Conservation (phyloP, 1,140 invertebrate genomes). For the Dolichoris vasculosae region DNA sequence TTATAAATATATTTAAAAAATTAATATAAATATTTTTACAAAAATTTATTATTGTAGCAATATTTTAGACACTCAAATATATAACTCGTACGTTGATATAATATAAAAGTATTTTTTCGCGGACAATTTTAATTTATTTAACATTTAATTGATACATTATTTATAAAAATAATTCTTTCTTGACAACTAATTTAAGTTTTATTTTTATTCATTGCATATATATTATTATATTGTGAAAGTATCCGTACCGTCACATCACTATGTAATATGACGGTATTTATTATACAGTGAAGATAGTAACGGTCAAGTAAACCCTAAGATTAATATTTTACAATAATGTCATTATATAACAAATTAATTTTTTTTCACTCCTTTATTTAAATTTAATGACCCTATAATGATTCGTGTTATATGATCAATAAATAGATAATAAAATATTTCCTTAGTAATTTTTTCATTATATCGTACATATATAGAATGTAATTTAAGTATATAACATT, state of each 20-base stretch:
- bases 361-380: too few relatives aligned
- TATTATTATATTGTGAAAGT: neutral
- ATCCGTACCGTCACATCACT: neutral
- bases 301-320: neutral
- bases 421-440: neutral
- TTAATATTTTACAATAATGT: neutral
- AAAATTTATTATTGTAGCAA: too few relatives aligned
- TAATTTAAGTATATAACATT: neutral
- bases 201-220: neutral
- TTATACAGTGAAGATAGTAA: slow-evolving; percentile 33
- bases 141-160: too few relatives aligned
- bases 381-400: too few relatives aligned
- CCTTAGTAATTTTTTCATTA: neutral
- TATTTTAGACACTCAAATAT: too few relatives aligned
- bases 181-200: neutral
- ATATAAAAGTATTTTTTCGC: too few relatives aligned
- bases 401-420: neutral
- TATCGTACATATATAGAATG: neutral
- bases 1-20: too few relatives aligned
- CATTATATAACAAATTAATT: too few relatives aligned
- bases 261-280: slow-evolving; percentile 27
- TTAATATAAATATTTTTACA: too few relatives aligned
- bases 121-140: too few relatives aligned
- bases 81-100: too few relatives aligned
- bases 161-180: too few relatives aligned